Base-by-base conservation (phyloP, 2,113 vertebrate species). In the Brachypteracias leptosomus region DNA sequence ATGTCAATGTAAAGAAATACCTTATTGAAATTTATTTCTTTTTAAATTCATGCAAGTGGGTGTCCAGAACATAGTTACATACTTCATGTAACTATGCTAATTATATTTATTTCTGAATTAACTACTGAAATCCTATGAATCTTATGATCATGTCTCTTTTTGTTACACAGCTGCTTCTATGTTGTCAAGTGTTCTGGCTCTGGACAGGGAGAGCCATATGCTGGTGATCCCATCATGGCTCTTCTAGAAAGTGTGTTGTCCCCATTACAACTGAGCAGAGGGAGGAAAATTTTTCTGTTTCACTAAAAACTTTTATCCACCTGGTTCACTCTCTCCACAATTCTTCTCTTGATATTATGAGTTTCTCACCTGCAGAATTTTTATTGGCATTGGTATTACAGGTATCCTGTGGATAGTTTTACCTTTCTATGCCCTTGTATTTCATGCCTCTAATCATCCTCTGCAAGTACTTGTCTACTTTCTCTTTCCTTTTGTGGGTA, bases 211-310 rank as follows among this genome's bases (percentile, higher is more conserved):
- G 20, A 85, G 8, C 15, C 13, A 4, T 20, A 13, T 14, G 6
- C 4, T 25, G 31, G 51, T 55, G 20, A 78, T 35, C 33, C 24
- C 22, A 47, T 28, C 54, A 19, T 0, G 0, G 29, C 13, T 77
- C 4, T 79, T 82, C 61, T 58, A 61, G 31, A n/a, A 57, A 82
- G 16, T 78, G 14, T 47, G 4, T 65, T 85, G 24, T 52, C 8
- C 26, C 11, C 25, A 10, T 65, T 72, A 63, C 40, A 82, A 8
- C 17, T 3, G 7, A 85, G 33, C 12, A 91, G 18, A 75, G 7
- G 8, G 6, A 44, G 68, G 19, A 81, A 82, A 6, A 38, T 65
- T 63, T 51, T 75, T 15, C 62, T 86, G 82, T 85, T 93, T 79
- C 35, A 49, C 18, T 61, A 36, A 78, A 75, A 80, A 5, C 4